Evolutionary conservation across 2,113 vertebrate genomes (phyloP), one percentile per base, ranked within the genome.

Genomic region (Alethe diademata): DNA sequence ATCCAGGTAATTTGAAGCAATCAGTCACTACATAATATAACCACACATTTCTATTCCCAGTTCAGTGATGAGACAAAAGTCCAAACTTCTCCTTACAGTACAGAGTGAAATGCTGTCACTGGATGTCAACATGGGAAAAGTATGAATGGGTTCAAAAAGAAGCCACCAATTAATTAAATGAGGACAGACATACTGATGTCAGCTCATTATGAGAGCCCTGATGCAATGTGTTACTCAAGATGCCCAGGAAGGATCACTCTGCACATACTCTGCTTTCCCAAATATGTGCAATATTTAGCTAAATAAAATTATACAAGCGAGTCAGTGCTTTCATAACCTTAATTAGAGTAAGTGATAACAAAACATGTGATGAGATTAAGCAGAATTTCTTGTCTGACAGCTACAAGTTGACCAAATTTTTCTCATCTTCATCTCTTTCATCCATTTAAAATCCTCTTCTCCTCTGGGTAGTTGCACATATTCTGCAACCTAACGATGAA

Each of bases 371-470:
- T 1, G 4, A 69, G 36, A 85, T 78, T 60, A 69, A 75, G 36
- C 29, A 88, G 62, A 48, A 12, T 58, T 78, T 81, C 72, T 86
- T 73, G 54, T 93, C 66, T 93, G 78, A 79, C 54, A 85, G 81
- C 66, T 88, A 56, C 31, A 64, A 48, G 16, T 11, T 70, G 38
- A 88, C 42, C 18, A 33, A 65, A n/a, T 64, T 75, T 86, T 78
- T 85, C 48, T 84, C 56, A 56, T 64, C 36, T 82, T 92, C n/a
- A 26, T 53, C 28, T 86, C 42, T 74, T 85, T 65, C 23, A 13
- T 45, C 28, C 61, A 48, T 61, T 60, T 75, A 81, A 90, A 93
- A 82, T 53, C 35, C 45, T 69, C 6, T 61, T 93, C 43, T 93
- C 17, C 20, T 90, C 62, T 53, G 19, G 7, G 12, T 65, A 38